Percentiles rank a stretch among this genome's conserved stretches.
phyloP scores from a whole-genome alignment of 2,888 invertebrate genomes.

The Drosophila kuntzei region DNA sequence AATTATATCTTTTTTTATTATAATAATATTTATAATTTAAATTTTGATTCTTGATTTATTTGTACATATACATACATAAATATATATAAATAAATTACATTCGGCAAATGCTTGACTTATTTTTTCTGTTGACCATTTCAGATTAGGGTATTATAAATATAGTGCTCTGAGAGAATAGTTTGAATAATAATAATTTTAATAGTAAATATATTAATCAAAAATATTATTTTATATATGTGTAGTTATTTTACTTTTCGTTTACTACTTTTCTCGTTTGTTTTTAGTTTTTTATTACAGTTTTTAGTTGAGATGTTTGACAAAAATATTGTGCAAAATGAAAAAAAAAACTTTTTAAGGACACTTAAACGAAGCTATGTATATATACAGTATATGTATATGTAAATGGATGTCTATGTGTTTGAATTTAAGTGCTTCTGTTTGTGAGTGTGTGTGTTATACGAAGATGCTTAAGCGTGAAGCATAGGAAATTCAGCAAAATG shows the following conservation, averaged over 20 bases:
- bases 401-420: background rate
- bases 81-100: conserved; percentile 38
- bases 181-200: conserved; percentile 16
- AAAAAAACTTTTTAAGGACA: conserved; percentile 76
- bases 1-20: conserved; percentile 11
- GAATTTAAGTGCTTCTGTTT: conserved; percentile 4
- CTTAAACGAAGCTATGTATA: conserved; percentile 75
- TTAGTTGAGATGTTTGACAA: conserved; percentile 22
- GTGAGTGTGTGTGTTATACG: conserved; percentile 1
- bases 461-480: conserved; percentile 13
- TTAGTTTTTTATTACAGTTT: background rate
- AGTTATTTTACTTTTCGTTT: background rate
- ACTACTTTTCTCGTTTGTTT: background rate
- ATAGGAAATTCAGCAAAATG: conserved; percentile 38
- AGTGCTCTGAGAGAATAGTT: conserved; percentile 43
- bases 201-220: conserved; percentile 53
- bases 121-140: conserved; percentile 17
- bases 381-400: conserved; percentile 27
- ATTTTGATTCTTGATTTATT: conserved; percentile 31
- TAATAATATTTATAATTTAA: conserved; percentile 22
- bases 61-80: conserved; percentile 23
- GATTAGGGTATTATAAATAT: conserved; percentile 43
- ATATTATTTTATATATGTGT: conserved; percentile 25
- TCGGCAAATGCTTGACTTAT: conserved; percentile 49
- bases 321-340: conserved; percentile 36